These are phyloP conservation scores for Megaceryle maxima DNA, from an alignment of 2,113 vertebrate species.

Conservation along the genomic window DNA sequence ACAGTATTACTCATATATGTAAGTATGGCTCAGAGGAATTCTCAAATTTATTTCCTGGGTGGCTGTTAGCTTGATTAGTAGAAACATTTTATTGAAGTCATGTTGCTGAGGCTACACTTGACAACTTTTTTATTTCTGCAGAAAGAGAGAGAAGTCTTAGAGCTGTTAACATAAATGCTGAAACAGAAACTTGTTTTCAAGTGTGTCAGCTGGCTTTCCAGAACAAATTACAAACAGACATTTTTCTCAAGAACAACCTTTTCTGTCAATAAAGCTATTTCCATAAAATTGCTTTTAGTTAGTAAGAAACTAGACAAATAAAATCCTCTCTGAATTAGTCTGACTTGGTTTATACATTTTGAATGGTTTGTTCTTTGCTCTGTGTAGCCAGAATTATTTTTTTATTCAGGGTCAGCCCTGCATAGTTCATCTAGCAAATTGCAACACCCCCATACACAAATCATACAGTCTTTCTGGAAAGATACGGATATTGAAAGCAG, in stretches of 20 bases:
- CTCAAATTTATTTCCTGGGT: neutral
- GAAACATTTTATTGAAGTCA: conserved; percentile 32
- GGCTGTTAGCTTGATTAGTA: neutral
- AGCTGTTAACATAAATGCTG: neutral
- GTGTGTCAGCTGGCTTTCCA: neutral
- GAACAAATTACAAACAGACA: neutral
- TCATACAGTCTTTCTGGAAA: neutral
- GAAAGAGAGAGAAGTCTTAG: neutral
- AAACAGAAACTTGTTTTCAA: conserved; percentile 10
- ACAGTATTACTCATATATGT: neutral
- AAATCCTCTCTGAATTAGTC: neutral
- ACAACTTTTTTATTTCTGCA: neutral
- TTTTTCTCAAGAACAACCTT: neutral
- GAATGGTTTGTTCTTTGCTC: neutral
- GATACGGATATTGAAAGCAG: neutral
- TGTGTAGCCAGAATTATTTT: neutral
- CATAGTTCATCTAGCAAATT: neutral
- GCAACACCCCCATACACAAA: neutral
- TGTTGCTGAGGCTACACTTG: neutral
- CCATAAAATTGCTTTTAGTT: neutral
- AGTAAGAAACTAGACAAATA: neutral
- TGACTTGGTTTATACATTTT: neutral
- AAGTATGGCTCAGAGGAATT: conserved; percentile 1
- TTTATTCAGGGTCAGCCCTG: neutral
- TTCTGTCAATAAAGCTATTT: neutral